Base-by-base conservation (phyloP, 2,888 invertebrate species). In the Ctenicera cuprea region DNA sequence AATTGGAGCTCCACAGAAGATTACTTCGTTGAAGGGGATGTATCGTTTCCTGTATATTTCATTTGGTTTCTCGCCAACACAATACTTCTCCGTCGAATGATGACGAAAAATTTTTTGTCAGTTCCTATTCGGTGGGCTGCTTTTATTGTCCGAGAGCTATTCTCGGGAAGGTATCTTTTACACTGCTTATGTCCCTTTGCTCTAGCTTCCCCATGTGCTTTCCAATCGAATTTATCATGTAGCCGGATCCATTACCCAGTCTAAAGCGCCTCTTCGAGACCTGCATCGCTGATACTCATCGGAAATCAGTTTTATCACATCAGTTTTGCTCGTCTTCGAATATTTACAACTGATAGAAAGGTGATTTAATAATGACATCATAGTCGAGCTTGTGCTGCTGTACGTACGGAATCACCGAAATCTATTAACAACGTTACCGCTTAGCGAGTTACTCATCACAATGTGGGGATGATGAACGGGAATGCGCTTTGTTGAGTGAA, bases 171-270 rank as follows among this genome's bases (percentile, higher is more conserved):
- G 63, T 71, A 71, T 76, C 68, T 67, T 76, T 77, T 77, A 74
- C 77, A 74, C 71, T 73, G 73, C 71, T 70, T 75, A 74, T 73
- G 73, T 71, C 73, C 74, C 66, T 69, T 68, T 66, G 68, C 67
- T 33, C 8, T 69, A 74, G 72, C 69, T 62, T 68, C 77, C 77
- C 77, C 72, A 75, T 75, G 74, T 74, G 75, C 81, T 73, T 80
- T 79, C 79, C 81, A 82, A 82, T 82, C 80, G 81, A 83, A 82
- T 83, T 83, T 80, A 82, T 83, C 82, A 79, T 80, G 79, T 76
- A 78, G 80, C 77, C 73, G 79, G 80, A 81, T 83, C 81, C 81
- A 82, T 82, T 83, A 82, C 81, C 73, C 76, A 78, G 77, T 81
- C 76, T 80, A 76, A 79, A 80, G 78, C 80, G 78, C 66, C 76